Evolutionary conservation across 2,888 invertebrate genomes (phyloP), one percentile per base, ranked within the genome.

Genomic region (Eueremaeus valkanovi): DNA sequence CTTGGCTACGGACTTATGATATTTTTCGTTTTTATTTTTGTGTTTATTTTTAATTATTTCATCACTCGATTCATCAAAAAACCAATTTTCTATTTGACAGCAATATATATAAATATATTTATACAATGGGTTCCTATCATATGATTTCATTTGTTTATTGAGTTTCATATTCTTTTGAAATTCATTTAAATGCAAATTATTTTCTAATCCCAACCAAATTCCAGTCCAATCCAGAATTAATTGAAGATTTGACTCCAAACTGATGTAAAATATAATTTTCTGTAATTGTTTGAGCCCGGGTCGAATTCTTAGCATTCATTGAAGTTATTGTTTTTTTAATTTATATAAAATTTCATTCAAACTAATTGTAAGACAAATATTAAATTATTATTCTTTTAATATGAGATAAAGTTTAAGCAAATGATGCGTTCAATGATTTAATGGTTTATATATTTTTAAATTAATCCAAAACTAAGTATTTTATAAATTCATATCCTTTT

Each of bases 1-100:
- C 66, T 66, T 66, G 66, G 66, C 58, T 36, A 18, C 66, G 66
- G 66, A 66, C 66, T 66, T 66, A 66, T 66, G 66, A 18, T 66
- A 33, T 66, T 36, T n/a, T n/a, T 36, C 31, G 51, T 66, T 66
- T 27, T 66, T 33, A 27, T 66, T 66, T 66, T 66, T 66, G 21
- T 58, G 5, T 66, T 66, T 66, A 66, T 18, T 33, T 36, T 33
- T 29, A 33, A 36, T 55, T 36, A 36, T 58, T 66, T 66, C 11
- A 33, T 31, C 66, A 66, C 36, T 36, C 11, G 27, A 33, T 36
- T 66, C 66, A 66, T 66, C 36, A 11, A 36, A 29, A 58, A 58
- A n/a, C n/a, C n/a, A n/a, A n/a, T n/a, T n/a, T n/a, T n/a, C 27
- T 9, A 1, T 66, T 66, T 66, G 66, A 66, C 33, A 66, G 33